Evolutionary conservation across 1,140 invertebrate genomes (phyloP).

Genomic region (Papilio aristodemus): DNA sequence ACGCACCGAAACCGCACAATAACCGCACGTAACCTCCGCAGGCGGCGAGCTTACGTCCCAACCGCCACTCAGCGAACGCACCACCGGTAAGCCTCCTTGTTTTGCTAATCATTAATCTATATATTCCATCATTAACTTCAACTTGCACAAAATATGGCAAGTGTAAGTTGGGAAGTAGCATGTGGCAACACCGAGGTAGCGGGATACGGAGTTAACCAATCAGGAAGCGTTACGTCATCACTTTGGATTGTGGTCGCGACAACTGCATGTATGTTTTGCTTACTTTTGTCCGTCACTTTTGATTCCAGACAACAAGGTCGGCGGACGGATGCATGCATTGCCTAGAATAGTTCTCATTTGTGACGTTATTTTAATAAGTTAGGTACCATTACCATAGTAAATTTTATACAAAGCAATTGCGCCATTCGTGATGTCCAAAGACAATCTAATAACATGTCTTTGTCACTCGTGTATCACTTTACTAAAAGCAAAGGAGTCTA

Average conservation of each 20-base stretch:
- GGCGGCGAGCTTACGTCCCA: slow-evolving; percentile 65
- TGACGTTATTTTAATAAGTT: no score
- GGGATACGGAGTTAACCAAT: background rate
- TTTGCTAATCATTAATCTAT: background rate
- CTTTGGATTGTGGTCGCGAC: background rate
- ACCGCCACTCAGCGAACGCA: slow-evolving; percentile 62
- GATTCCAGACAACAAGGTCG: no score
- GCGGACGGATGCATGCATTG: no score
- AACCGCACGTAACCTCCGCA: slow-evolving; percentile 58
- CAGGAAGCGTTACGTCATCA: background rate
- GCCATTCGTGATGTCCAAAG: no score
- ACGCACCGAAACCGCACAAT: slow-evolving; percentile 35
- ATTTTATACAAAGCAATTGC: no score
- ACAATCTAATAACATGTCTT: no score
- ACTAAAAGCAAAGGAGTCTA: no score
- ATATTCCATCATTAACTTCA: background rate
- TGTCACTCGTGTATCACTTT: no score
- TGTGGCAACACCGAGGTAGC: background rate
- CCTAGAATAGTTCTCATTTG: no score
- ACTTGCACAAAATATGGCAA: slow-evolving; percentile 2
- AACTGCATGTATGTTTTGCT: background rate
- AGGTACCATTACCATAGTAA: no score
- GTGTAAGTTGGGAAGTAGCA: background rate
- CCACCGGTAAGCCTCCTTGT: slow-evolving; percentile 48
- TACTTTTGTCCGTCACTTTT: no score